Conservation (phyloP, 2,113 vertebrate genomes). For the Daphoenositta chrysoptera region DNA sequence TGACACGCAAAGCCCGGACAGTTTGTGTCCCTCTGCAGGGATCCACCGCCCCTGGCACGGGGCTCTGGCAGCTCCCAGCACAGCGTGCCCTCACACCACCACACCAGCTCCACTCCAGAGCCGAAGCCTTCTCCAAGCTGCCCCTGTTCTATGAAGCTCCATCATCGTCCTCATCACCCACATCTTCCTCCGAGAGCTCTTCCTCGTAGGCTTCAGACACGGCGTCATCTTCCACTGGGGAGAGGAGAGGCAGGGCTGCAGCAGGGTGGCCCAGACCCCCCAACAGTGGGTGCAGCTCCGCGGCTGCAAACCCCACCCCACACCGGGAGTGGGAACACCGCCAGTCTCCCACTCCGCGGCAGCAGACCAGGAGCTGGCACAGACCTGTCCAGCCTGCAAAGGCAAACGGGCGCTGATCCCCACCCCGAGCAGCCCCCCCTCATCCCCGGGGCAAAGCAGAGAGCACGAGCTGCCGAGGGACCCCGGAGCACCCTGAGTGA, state of each 20-base stretch:
- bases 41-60: fast-evolving
- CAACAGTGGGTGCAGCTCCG: neutral
- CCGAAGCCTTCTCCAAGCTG: neutral
- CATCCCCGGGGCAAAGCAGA: fast-evolving
- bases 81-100: neutral
- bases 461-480: fast-evolving
- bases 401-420: too few species aligned
- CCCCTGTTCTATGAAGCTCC: fast-evolving
- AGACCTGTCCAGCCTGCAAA: fast-evolving
- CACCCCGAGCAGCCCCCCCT: neutral
- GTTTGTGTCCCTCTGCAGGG: neutral
- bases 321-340: fast-evolving
- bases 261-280: fast-evolving
- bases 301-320: neutral
- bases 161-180: neutral
- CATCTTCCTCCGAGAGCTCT: neutral
- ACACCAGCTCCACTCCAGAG: neutral
- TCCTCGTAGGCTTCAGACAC: neutral
- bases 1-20: neutral
- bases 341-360: fast-evolving
- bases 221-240: neutral
- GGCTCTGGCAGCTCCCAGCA: neutral
- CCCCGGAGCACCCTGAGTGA: neutral
- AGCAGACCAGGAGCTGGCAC: neutral
- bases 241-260: neutral